These are phyloP conservation scores for Drosophila tripunctata DNA, from an alignment of 2,888 invertebrate genomes.

Conservation along the genomic window DNA sequence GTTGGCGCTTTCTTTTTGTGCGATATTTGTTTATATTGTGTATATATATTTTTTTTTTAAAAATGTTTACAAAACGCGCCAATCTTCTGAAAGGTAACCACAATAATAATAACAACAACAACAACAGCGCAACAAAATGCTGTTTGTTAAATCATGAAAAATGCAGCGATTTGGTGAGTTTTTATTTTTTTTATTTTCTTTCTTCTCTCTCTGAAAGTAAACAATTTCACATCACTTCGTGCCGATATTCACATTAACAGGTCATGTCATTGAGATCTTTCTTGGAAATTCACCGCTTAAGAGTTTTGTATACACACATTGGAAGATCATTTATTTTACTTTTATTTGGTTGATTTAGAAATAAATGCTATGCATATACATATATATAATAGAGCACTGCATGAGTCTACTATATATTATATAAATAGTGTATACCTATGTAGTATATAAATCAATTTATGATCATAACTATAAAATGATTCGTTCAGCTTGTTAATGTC, in stretches of 20 bases:
- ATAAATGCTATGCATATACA: not conserved
- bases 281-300: not conserved
- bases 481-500: not conserved
- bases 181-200: not conserved
- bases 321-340: not conserved
- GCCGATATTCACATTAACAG: conserved; percentile 21
- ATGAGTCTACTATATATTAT: too few species aligned
- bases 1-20: conserved; percentile 62
- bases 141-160: conserved; percentile 57
- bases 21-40: conserved; percentile 30
- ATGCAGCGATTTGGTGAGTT: conserved; percentile 72
- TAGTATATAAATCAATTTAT: not conserved
- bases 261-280: conserved; percentile 21
- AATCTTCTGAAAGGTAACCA: conserved; percentile 56
- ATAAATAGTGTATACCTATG: too few species aligned
- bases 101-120: conserved; percentile 36
- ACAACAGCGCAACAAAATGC: conserved; percentile 54
- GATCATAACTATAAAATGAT: not conserved
- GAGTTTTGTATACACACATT: not conserved
- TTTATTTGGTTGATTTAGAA: conserved; percentile 1
- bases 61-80: conserved; percentile 80
- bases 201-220: conserved; percentile 10
- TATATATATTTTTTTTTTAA: conserved; percentile 1
- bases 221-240: conserved; percentile 31
- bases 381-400: too few species aligned